Percentiles rank a stretch among this genome's conserved stretches.
phyloP scores from a whole-genome alignment of 2,797 vertebrate species.

The Paguma larvata region DNA sequence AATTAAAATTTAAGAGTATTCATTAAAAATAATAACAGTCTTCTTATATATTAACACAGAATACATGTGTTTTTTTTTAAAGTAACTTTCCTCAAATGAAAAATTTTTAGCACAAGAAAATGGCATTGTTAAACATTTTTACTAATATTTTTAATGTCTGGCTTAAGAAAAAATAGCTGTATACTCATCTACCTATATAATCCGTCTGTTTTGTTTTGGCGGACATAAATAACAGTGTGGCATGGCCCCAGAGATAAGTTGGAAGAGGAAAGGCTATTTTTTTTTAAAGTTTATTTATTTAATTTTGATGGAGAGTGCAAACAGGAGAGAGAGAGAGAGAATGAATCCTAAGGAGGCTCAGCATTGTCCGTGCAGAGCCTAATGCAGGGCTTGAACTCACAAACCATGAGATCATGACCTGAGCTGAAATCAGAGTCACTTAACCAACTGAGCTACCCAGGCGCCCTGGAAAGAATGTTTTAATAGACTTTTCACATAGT shows the following conservation, averaged over 20 bases:
- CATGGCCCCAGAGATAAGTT: background rate
- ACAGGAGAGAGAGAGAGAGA: too few relatives aligned
- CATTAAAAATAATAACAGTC: background rate
- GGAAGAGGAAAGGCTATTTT: background rate
- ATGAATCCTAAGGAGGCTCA: too few relatives aligned
- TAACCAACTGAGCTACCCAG: too few relatives aligned
- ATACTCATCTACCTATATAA: background rate
- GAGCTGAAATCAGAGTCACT: too few relatives aligned
- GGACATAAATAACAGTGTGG: background rate
- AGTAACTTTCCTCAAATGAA: background rate
- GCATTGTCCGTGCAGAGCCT: too few relatives aligned
- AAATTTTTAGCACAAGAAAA: background rate
- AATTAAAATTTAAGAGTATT: background rate
- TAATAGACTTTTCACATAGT: background rate
- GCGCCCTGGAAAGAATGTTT: background rate
- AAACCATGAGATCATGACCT: too few relatives aligned
- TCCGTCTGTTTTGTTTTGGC: slow-evolving; percentile 12
- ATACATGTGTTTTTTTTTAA: background rate
- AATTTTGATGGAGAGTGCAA: too few relatives aligned
- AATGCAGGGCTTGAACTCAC: too few relatives aligned
- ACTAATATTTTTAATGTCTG: background rate
- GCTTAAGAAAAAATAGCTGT: background rate
- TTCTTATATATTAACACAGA: background rate
- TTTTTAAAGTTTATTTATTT: background rate
- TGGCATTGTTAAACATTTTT: background rate